Evolutionary conservation across 2,797 vertebrate genomes (phyloP), one percentile per base, ranked within the genome.

Genomic region (Manis javanica): DNA sequence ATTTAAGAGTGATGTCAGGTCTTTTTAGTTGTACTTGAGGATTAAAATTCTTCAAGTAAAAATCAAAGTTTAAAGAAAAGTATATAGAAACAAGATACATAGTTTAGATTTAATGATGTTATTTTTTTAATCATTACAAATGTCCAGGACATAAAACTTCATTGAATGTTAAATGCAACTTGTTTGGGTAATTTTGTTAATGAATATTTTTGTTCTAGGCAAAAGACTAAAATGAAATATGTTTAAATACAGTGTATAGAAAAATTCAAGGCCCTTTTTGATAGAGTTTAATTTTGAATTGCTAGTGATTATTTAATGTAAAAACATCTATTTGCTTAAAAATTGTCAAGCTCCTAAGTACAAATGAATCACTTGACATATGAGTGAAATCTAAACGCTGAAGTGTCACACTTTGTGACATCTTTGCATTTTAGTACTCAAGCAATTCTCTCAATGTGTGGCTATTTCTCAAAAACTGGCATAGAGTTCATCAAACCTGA

Each of bases 281-380:
- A 59, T 71, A 95, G 59, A 82, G 10, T 74, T 86, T 93, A 57
- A 68, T 85, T 96, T 96, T 95, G n/a, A 81, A 94, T 91, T 75
- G 16, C 29, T 93, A 11, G 39, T 88, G 34, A 63, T 90, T 93
- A 81, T 94, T 81, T 94, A 82, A 87, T 88, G 16, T 77, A 39
- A 87, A 90, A 75, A 81, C 16, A 78, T 92, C 49, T 86, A 24
- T 71, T 68, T 96, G 57, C 66, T 87, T 91, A 85, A 96, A 90
- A 93, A 92, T 74, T 79, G 24, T 74, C 55, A 71, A 90, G 53
- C 7, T 72, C 46, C 26, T 82, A 64, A 68, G 61, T 91, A 71
- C 15, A 84, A 81, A 12, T 91, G 75, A 92, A 24, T 89, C 86
- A 79, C 84, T 83, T 77, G 74, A 19, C 78, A 91, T 77, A 88